Evolutionary conservation across 2,888 invertebrate genomes (phyloP), one percentile per base, ranked within the genome.

Genomic region (Eupithecia centaureata): DNA sequence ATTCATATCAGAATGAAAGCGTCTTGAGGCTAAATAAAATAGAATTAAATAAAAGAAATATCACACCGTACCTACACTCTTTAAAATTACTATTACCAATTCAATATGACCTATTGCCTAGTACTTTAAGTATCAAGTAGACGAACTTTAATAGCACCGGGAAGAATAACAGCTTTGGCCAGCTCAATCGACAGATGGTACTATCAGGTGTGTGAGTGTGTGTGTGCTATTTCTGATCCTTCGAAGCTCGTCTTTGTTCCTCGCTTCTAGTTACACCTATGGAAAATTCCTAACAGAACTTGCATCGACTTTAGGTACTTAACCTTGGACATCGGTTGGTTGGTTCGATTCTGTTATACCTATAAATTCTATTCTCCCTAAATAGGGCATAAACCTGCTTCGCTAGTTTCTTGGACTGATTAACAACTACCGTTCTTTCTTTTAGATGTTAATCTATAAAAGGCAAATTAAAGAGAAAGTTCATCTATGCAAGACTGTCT

Each of bases 121-220:
- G n/a, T 7, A n/a, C n/a, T n/a, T 38, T 15, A n/a, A n/a, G n/a
- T 38, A 38, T 7, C 38, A n/a, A 38, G n/a, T 38, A n/a, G n/a
- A 38, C 5, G 38, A 38, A 38, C n/a, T n/a, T 3, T n/a, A 25
- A 27, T 51, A 27, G 25, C 51, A 27, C 5, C 10, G 15, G 1
- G 15, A 25, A 13, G 15, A 51, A 15, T 51, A 22, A 51, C 22
- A 22, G 12, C 22, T 10, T 51, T 25, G 10, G 47, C 47, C 25
- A 25, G 12, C 27, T 52, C 52, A 52, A 51, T 52, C 28, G 33
- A 33, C 67, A 56, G 68, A 63, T 63, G 73, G 62, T 67, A 76
- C 73, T 66, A 70, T 57, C 78, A 77, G 77, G 76, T 77, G 77
- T 60, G 33, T 33, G 76, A 70, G 57, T 77, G 77, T 76, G 76